A percentile compares a stretch with the other conserved stretches of the same genome.
These are phyloP conservation scores for Philereme vetulata DNA, from an alignment of 2,888 invertebrate genomes.

Conservation along the genomic window DNA sequence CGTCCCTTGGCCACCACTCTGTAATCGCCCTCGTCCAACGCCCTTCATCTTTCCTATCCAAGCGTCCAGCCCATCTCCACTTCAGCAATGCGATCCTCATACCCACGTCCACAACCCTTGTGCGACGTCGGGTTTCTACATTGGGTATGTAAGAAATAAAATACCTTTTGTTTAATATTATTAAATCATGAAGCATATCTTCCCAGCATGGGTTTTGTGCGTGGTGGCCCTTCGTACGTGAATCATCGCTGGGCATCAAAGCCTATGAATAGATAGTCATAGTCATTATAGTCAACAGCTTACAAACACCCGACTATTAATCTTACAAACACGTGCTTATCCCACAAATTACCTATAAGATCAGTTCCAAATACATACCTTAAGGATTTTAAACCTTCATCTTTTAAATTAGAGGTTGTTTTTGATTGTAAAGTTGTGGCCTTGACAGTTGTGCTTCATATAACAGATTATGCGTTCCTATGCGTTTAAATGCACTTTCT, in stretches of 20 bases:
- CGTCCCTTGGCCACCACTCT: no score
- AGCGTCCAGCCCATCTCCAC: no score
- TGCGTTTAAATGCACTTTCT: slow-evolving; percentile 64
- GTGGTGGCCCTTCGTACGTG: slow-evolving; percentile 21
- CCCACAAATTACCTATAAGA: slow-evolving; percentile 35
- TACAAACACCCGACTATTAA: slow-evolving; percentile 47
- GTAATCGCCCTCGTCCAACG: no score
- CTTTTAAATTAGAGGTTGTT: slow-evolving; percentile 5
- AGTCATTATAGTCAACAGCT: slow-evolving; percentile 44
- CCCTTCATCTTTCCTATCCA: no score
- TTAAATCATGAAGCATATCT: slow-evolving; percentile 6
- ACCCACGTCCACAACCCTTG: no score
- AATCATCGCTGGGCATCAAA: slow-evolving; percentile 31
- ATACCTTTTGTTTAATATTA: background rate
- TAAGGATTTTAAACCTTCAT: slow-evolving; percentile 9
- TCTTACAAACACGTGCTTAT: slow-evolving; percentile 50
- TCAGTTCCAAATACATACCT: slow-evolving; percentile 2
- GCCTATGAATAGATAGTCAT: slow-evolving; percentile 33
- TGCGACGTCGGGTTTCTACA: no score
- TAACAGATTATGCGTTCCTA: slow-evolving; percentile 51
- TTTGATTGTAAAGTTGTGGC: slow-evolving; percentile 8
- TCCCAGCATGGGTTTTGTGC: slow-evolving; percentile 19
- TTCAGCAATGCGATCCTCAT: no score
- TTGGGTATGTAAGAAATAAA: no score
- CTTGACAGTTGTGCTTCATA: slow-evolving; percentile 26